Conservation (phyloP, 1,140 invertebrate genomes). For the Sarcophaga peregrina region DNA sequence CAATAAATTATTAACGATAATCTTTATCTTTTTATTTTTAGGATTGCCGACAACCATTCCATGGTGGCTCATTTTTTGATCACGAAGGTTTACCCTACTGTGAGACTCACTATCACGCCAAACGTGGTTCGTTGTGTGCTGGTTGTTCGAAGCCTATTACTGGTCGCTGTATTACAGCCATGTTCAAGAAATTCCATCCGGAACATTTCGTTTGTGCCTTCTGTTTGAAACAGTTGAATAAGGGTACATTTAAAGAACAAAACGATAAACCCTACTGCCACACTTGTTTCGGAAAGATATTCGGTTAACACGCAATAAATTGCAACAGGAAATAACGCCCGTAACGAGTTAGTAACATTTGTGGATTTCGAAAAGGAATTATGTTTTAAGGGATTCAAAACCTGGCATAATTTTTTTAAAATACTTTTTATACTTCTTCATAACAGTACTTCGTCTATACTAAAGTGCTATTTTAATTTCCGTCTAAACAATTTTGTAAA, state of each 20-base stretch:
- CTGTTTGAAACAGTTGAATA: slow-evolving; percentile 96
- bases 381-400: too few species aligned
- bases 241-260: slow-evolving; percentile 97
- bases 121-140: slow-evolving; percentile 94
- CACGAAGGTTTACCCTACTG: slow-evolving; percentile 97
- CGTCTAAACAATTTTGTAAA: too few species aligned
- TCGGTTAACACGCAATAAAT: slow-evolving; percentile 74
- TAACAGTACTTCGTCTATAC: too few species aligned
- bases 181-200: slow-evolving; percentile 99
- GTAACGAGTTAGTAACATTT: not conserved
- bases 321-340: not conserved
- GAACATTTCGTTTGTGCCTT: slow-evolving; percentile 97
- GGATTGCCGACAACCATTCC: slow-evolving; percentile 93
- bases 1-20: not conserved
- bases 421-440: too few species aligned
- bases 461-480: too few species aligned
- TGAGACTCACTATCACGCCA: slow-evolving; percentile 97
- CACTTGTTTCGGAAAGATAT: slow-evolving; percentile 96
- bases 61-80: slow-evolving; percentile 94
- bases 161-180: slow-evolving; percentile 97
- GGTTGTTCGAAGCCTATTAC: slow-evolving; percentile 98
- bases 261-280: slow-evolving; percentile 99
- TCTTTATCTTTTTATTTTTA: slow-evolving; percentile 66
- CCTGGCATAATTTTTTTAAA: too few species aligned
- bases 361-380: too few species aligned